Conservation (phyloP, 2,113 vertebrate genomes). For the Sclerurus mexicanus region DNA sequence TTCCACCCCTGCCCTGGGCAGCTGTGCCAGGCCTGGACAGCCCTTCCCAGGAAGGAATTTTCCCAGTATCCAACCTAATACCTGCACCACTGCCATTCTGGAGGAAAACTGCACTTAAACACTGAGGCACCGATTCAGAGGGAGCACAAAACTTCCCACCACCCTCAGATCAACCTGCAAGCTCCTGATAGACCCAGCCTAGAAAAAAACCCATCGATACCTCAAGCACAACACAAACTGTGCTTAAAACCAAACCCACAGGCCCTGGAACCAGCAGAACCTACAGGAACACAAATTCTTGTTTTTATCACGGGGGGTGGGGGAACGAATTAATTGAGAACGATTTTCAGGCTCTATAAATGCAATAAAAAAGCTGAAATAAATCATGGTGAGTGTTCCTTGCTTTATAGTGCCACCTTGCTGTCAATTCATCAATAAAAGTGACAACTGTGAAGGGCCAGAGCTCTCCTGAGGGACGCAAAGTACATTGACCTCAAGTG, state of each 20-base stretch:
- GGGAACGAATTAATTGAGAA: not conserved
- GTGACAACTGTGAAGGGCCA: not conserved
- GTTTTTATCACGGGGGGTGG: not conserved
- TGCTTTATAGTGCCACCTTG: slow-evolving; percentile 63
- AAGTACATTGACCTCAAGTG: not conserved
- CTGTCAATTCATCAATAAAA: slow-evolving; percentile 23
- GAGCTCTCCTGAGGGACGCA: accelerated
- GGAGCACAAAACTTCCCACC: not conserved
- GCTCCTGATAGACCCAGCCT: not conserved
- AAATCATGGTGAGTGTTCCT: not conserved
- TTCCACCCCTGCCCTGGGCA: accelerated
- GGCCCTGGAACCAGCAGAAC: not conserved
- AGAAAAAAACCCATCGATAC: not conserved
- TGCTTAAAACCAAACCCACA: not conserved
- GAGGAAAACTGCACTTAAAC: not conserved
- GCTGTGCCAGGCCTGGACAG: accelerated
- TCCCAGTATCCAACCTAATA: not conserved
- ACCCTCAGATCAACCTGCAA: not conserved
- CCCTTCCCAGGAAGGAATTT: not conserved
- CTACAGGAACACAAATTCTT: not conserved
- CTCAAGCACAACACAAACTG: not conserved
- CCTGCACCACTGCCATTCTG: not conserved
- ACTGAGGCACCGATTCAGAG: not conserved
- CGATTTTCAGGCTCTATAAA: not conserved
- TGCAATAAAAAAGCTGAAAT: not conserved